Evolutionary conservation across 2,797 vertebrate species (phyloP).

Genomic region (Heterohyrax brucei): DNA sequence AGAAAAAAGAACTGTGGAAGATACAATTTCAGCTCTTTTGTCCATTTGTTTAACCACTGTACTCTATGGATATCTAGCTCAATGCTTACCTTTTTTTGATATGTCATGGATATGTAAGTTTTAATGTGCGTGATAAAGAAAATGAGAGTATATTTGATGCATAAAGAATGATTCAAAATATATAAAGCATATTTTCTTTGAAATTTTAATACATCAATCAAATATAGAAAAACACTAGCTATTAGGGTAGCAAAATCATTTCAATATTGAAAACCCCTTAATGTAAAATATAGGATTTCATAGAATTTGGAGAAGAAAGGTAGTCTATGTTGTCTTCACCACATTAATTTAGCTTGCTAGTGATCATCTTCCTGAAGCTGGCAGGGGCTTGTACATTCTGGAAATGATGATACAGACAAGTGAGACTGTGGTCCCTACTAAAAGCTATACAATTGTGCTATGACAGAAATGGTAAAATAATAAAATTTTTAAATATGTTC

Average conservation of each 20-base stretch:
- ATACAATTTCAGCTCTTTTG: slow-evolving; percentile 12
- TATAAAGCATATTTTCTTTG: neutral
- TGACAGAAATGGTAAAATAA: neutral
- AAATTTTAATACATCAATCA: neutral
- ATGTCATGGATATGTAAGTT: neutral
- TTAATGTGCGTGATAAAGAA: slow-evolving; percentile 39
- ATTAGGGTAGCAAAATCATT: slow-evolving; percentile 23
- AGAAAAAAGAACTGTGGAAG: neutral
- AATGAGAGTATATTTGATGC: neutral
- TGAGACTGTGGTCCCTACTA: neutral
- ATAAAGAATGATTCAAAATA: slow-evolving; percentile 10
- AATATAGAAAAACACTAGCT: neutral
- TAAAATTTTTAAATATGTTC: neutral
- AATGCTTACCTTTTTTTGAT: neutral
- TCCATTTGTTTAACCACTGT: neutral
- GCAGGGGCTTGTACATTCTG: neutral
- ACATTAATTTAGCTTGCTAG: neutral
- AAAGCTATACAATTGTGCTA: neutral
- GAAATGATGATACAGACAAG: neutral
- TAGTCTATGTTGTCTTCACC: neutral
- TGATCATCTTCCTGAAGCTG: neutral
- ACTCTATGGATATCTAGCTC: neutral
- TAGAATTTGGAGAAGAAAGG: slow-evolving; percentile 17
- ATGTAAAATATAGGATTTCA: slow-evolving; percentile 50
- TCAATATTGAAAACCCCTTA: neutral